These are phyloP conservation scores for Zygogramma bicolorata DNA, from an alignment of 2,888 invertebrate species.

Conservation along the genomic window DNA sequence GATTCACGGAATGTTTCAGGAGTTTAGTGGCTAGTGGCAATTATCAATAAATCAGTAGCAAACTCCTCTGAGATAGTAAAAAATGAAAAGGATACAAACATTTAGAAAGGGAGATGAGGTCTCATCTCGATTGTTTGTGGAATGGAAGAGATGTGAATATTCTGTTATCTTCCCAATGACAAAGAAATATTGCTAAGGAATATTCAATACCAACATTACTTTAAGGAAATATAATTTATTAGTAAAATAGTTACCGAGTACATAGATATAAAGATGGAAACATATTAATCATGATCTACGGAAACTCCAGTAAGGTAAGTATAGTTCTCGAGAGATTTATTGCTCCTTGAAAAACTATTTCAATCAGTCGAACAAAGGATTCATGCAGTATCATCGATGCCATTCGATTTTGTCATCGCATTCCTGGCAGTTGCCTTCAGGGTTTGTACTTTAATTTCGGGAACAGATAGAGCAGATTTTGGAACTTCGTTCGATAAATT, in stretches of 20 bases:
- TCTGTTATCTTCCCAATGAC: too few species aligned
- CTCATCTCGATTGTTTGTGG: too few species aligned
- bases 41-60: too few species aligned
- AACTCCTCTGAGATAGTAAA: too few species aligned
- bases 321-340: neutral
- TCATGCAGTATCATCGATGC: constrained; percentile 39
- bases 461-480: constrained; percentile 53
- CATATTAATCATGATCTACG: neutral
- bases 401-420: constrained; percentile 38
- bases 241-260: neutral
- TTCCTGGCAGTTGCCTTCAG: constrained; percentile 51
- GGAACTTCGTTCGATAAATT: constrained; percentile 46
- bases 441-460: constrained; percentile 55
- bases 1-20: too few species aligned
- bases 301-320: neutral
- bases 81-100: too few species aligned
- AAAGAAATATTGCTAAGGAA: too few species aligned
- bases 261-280: neutral
- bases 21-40: too few species aligned
- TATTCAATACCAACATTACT: too few species aligned
- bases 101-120: too few species aligned
- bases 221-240: neutral
- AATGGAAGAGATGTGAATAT: too few species aligned
- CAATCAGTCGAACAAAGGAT: neutral
- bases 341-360: neutral